These are phyloP conservation scores for Vipera latastei DNA, from an alignment of 2,797 vertebrate genomes.

Conservation along the genomic window DNA sequence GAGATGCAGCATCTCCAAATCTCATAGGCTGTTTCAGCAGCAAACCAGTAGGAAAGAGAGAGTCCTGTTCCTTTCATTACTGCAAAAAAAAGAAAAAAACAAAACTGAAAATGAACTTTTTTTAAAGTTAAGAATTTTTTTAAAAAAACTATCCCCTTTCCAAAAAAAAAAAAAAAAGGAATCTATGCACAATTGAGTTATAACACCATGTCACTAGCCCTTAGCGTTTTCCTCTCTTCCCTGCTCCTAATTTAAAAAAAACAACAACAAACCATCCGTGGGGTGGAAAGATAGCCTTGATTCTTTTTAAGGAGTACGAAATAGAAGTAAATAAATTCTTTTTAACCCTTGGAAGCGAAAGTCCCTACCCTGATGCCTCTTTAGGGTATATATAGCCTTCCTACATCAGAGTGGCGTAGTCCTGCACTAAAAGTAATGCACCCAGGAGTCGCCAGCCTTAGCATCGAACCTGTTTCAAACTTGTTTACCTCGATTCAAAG, in stretches of 20 bases:
- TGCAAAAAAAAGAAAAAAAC: too few species aligned
- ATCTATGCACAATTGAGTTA: too few species aligned
- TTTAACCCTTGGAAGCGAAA: not conserved
- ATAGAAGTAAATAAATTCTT: not conserved
- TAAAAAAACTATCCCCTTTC: too few species aligned
- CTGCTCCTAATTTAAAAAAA: not conserved
- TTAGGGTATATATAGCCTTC: not conserved
- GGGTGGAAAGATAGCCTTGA: not conserved
- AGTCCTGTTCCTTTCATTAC: too few species aligned
- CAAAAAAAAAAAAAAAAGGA: too few species aligned
- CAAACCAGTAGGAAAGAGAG: too few species aligned
- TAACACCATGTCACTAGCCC: too few species aligned
- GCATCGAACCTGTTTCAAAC: not conserved
- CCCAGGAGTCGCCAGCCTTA: too few species aligned
- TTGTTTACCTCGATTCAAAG: not conserved
- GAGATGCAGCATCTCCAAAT: too few species aligned
- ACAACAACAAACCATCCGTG: not conserved
- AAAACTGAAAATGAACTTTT: too few species aligned
- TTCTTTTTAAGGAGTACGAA: not conserved
- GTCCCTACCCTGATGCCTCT: not conserved
- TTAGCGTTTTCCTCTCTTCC: not conserved
- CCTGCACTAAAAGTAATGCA: not conserved
- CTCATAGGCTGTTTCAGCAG: too few species aligned
- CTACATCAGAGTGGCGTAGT: not conserved
- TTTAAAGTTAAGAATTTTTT: too few species aligned